phyloP scores from a whole-genome alignment of 2,888 invertebrate species.

The Mesopsocus fuscifrons region DNA sequence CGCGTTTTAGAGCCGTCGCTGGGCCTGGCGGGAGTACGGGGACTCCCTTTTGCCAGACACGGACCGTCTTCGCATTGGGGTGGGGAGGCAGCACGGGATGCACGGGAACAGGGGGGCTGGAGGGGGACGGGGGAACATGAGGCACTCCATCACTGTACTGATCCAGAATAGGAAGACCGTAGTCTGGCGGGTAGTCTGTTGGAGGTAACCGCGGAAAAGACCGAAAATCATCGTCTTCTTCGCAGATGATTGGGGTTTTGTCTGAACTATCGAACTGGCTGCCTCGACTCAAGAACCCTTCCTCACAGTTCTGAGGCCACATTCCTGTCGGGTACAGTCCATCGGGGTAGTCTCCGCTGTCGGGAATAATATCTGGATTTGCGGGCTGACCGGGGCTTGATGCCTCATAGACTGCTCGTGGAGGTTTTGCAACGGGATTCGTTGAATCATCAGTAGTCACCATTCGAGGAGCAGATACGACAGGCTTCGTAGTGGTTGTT shows the following conservation, averaged over 20 bases:
- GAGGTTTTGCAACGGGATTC: slow-evolving; percentile 54
- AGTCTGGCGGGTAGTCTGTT: slow-evolving; percentile 51
- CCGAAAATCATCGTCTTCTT: slow-evolving; percentile 36
- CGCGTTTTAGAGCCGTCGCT: slow-evolving; percentile 67
- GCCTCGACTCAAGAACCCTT: slow-evolving; percentile 31
- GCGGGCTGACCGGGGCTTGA: slow-evolving; percentile 36
- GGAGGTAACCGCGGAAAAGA: slow-evolving; percentile 37
- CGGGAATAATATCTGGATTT: slow-evolving; percentile 25
- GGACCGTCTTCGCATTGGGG: slow-evolving; percentile 55
- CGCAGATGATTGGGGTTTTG: slow-evolving; percentile 53
- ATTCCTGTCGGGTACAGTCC: slow-evolving; percentile 61
- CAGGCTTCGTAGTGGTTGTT: slow-evolving; percentile 25
- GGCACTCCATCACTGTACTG: slow-evolving; percentile 22
- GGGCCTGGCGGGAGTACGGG: slow-evolving; percentile 75
- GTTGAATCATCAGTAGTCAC: slow-evolving; percentile 28
- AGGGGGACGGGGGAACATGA: slow-evolving; percentile 20
- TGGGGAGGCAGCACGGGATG: slow-evolving; percentile 29
- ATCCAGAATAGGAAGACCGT: slow-evolving; percentile 49
- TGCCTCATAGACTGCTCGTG: slow-evolving; percentile 43
- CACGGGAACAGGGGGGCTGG: slow-evolving; percentile 20
- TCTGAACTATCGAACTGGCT: slow-evolving; percentile 42
- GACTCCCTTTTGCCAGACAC: slow-evolving; percentile 75
- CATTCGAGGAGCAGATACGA: slow-evolving; percentile 32
- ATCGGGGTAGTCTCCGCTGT: slow-evolving; percentile 63
- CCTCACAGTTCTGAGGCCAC: slow-evolving; percentile 43